Base-by-base conservation (phyloP, 2,888 invertebrate genomes). In the Clitarchus hookeri region DNA sequence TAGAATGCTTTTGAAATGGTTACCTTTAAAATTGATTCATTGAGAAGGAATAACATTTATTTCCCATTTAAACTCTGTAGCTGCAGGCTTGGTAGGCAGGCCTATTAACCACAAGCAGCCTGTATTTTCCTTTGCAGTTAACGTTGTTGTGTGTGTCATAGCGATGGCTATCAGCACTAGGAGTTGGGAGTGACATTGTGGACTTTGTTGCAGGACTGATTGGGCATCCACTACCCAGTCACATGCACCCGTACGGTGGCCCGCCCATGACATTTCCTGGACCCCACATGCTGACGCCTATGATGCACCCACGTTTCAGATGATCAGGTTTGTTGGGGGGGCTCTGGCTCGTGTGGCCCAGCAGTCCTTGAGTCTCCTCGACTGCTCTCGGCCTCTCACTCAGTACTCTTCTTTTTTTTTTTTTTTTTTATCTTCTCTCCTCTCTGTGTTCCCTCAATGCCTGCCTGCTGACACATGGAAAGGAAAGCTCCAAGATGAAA, bases 261-360 rank as follows among this genome's bases (percentile, higher is more conserved):
- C 88, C 88, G 19, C 93, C 93, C 89, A 92, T 92, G 91, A 92
- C 91, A 87, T 93, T 93, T 90, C 93, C 92, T 87, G 93, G 92
- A 88, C 92, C 91, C 89, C 92, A 92, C 87, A 92, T 92, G 91
- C 90, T 93, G 90, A 92, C 94, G 89, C 94, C 93, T 88, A 94
- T 95, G 94, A 96, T 97, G 96, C 96, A 96, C 92, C 97, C 96
- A 89, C 95, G 97, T 92, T 97, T 94, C 94, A 96, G 97, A 94
- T 97, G 96, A 96, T 95, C 95, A 92, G 94, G 94, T 91, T 91
- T 92, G 88, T 91, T 91, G 91, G 92, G 92, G 91, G 92, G 92
- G 91, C 92, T 92, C 91, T 92, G 93, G 91, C 93, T 93, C 90
- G 92, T 94, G 88, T 93, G 93, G 92, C 92, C 93, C 90, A 92